phyloP scores from a whole-genome alignment of 2,888 invertebrate genomes.

The Bruchidius siliquastri region DNA sequence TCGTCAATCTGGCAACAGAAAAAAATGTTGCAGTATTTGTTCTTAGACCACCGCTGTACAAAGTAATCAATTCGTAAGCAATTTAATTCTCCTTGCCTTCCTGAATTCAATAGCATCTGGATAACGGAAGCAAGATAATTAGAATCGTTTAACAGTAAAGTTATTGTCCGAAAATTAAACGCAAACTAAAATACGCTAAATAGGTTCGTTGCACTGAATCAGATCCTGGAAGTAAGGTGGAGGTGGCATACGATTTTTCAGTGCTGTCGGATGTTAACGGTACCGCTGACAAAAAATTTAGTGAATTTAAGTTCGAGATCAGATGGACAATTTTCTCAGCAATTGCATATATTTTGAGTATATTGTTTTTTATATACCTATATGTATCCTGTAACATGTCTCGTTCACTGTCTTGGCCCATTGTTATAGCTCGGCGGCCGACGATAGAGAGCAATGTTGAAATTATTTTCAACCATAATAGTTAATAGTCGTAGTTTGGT shows the following conservation, averaged over 20 bases:
- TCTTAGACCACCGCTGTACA: background rate
- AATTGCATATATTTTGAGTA: too few relatives aligned
- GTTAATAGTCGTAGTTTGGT: too few relatives aligned
- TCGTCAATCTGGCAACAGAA: too few relatives aligned
- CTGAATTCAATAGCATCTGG: constrained; percentile 15
- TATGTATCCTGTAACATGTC: too few relatives aligned
- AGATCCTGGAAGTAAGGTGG: background rate
- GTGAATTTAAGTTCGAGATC: too few relatives aligned
- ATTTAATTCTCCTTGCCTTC: constrained; percentile 26
- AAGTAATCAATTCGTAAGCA: constrained; percentile 19
- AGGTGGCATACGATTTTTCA: background rate
- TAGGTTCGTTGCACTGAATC: background rate
- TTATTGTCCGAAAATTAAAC: constrained; percentile 18
- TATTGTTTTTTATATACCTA: too few relatives aligned
- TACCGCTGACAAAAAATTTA: background rate
- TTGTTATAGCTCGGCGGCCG: too few relatives aligned
- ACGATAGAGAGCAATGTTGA: too few relatives aligned
- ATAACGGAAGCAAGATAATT: constrained; percentile 20
- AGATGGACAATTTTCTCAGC: too few relatives aligned
- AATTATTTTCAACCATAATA: too few relatives aligned
- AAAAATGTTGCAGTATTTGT: background rate
- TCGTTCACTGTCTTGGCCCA: too few relatives aligned
- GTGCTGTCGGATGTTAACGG: background rate
- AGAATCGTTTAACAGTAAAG: constrained; percentile 19
- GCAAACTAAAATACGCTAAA: background rate